These are phyloP conservation scores for Halichoerus grypus DNA, from an alignment of 2,113 vertebrate genomes.

Conservation along the genomic window DNA sequence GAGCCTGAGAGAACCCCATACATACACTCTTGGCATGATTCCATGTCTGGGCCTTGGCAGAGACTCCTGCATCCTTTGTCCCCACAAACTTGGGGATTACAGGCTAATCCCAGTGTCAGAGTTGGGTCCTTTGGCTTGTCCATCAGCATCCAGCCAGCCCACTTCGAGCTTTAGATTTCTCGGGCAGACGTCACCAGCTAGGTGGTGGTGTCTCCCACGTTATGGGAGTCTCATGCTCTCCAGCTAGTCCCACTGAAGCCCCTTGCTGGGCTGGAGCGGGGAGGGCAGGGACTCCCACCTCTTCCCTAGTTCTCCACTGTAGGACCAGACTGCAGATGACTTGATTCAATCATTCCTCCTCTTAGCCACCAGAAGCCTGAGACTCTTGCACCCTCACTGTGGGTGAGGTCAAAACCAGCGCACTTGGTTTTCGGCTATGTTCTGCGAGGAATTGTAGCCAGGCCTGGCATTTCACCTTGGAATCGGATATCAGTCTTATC, in stretches of 20 bases:
- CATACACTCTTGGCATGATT: background rate
- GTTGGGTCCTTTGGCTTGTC: background rate
- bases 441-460: background rate
- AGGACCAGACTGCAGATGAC: background rate
- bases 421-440: background rate
- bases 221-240: background rate
- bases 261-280: background rate
- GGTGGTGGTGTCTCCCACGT: background rate
- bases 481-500: background rate
- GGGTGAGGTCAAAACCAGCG: background rate
- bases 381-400: background rate
- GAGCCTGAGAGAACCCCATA: background rate
- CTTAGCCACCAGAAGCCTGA: background rate
- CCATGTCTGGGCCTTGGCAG: background rate
- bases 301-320: background rate
- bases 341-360: background rate
- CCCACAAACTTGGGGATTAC: background rate
- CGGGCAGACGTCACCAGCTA: background rate
- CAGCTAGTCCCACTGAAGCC: background rate
- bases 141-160: background rate
- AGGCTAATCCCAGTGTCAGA: background rate
- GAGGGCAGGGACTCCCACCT: background rate
- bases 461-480: background rate
- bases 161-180: background rate
- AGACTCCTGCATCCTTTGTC: background rate